phyloP scores from a whole-genome alignment of 2,797 vertebrate species.

The Varecia variegata region DNA sequence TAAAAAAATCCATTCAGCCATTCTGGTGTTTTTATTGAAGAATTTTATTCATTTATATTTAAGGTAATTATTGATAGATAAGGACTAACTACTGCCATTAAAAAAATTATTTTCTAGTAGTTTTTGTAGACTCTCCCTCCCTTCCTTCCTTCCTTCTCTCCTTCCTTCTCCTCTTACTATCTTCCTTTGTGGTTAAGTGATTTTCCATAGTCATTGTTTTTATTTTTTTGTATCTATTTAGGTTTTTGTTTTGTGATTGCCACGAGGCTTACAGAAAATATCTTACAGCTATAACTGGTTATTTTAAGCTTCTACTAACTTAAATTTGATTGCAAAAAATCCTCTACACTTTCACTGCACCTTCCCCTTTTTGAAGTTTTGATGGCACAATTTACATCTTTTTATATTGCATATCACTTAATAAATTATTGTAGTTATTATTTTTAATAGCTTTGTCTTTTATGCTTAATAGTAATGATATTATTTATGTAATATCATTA shows the following conservation, averaged over 20 bases:
- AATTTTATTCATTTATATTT: neutral
- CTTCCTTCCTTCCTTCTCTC: neutral
- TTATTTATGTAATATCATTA: neutral
- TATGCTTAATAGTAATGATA: neutral
- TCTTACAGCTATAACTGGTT: neutral
- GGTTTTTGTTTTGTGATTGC: neutral
- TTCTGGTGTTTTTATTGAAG: neutral
- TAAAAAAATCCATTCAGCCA: neutral
- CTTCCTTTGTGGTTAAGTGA: neutral
- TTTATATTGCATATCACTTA: neutral
- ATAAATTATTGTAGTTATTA: neutral
- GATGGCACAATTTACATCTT: neutral
- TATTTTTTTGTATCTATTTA: neutral
- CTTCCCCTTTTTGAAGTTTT: neutral
- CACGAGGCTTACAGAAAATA: neutral
- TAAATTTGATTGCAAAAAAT: neutral
- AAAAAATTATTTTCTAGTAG: neutral
- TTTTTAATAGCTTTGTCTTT: neutral
- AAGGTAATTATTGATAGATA: neutral
- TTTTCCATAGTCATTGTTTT: neutral
- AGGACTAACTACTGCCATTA: neutral
- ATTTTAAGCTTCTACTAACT: neutral
- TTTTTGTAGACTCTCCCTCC: neutral
- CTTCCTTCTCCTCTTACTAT: neutral
- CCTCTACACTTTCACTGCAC: neutral